Percentiles rank a stretch among this genome's conserved stretches.
Evolutionary conservation across 2,113 vertebrate species (phyloP).

Genomic region (Aptenodytes patagonicus): DNA sequence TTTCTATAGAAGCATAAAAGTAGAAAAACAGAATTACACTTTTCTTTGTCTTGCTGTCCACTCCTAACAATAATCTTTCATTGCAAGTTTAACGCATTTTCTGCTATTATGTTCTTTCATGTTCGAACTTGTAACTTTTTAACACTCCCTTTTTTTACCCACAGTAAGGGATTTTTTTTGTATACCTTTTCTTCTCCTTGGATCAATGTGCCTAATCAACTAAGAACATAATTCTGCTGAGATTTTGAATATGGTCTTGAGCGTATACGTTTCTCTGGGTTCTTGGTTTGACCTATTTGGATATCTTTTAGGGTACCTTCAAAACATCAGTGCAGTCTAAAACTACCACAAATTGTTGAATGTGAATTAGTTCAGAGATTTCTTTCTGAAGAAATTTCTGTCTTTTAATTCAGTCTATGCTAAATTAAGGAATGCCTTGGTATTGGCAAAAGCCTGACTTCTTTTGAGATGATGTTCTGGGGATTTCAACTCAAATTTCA

Average conservation of each 20-base stretch:
- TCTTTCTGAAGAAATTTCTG: not conserved
- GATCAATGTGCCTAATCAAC: not conserved
- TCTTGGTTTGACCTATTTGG: not conserved
- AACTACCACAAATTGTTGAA: not conserved
- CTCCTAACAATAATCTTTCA: not conserved
- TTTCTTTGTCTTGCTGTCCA: not conserved
- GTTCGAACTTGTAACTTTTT: not conserved
- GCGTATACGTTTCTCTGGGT: not conserved
- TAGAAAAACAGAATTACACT: not conserved
- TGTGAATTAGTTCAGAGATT: not conserved
- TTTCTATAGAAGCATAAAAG: not conserved
- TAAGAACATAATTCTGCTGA: not conserved
- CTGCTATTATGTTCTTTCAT: not conserved
- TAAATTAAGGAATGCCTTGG: not conserved
- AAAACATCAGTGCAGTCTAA: not conserved
- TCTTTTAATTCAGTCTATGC: not conserved
- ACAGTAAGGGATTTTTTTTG: not conserved
- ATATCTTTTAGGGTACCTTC: not conserved
- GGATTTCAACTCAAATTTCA: not conserved
- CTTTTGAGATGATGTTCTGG: not conserved
- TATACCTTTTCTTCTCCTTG: not conserved
- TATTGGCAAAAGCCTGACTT: not conserved
- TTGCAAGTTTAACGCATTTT: not conserved
- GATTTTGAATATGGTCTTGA: not conserved
- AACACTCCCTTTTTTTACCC: not conserved